Conservation (phyloP, 2,113 vertebrate genomes). For the Trachemys scripta region DNA sequence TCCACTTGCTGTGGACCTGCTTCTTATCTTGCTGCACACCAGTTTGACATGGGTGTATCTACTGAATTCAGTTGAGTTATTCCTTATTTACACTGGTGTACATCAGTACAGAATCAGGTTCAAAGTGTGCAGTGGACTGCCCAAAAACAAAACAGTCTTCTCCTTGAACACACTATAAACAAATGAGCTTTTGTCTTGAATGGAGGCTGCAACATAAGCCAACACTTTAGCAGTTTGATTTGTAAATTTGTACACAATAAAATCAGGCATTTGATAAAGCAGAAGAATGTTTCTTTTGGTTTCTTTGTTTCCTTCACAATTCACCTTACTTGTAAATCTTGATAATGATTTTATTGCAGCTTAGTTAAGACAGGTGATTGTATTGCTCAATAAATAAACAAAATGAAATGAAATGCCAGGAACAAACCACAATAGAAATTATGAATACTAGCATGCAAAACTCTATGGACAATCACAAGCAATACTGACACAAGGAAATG, state of each 20-base stretch:
- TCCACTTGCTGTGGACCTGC: not conserved
- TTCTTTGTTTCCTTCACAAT: not conserved
- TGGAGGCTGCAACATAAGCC: constrained; percentile 55
- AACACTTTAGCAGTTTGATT: constrained; percentile 6
- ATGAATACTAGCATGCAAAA: not conserved
- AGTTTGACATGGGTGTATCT: constrained; percentile 13
- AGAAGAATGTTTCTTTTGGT: not conserved
- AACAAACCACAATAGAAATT: not conserved
- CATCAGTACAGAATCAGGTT: constrained; percentile 64
- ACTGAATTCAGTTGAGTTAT: constrained; percentile 44
- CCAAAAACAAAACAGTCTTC: constrained; percentile 14
- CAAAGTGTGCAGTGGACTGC: constrained; percentile 34
- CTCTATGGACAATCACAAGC: not conserved
- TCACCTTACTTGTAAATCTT: not conserved
- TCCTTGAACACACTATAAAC: constrained; percentile 6
- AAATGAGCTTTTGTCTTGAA: not conserved
- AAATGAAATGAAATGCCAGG: not conserved
- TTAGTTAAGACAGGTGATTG: not conserved
- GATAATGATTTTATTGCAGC: not conserved
- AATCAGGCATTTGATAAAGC: constrained; percentile 1
- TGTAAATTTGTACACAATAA: not conserved
- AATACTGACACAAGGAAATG: not conserved
- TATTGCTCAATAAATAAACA: not conserved
- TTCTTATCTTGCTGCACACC: not conserved
- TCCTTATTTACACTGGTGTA: constrained; percentile 34